Evolutionary conservation across 1,140 invertebrate species (phyloP), one percentile per base, ranked within the genome.

Genomic region (Bombyx mandarina): DNA sequence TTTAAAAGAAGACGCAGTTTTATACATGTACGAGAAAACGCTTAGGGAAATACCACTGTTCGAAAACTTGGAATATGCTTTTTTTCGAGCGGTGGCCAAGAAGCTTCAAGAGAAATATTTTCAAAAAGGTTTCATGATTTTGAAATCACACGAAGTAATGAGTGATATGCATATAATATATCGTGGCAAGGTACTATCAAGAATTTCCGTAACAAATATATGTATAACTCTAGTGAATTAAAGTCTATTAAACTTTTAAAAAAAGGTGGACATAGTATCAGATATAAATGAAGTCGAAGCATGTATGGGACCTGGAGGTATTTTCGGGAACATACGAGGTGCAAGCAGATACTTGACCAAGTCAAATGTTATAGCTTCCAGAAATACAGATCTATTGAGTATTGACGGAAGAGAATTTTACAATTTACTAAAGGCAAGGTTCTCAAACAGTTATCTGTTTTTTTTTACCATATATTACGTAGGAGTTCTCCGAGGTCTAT

Each of bases 21-120:
- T 88, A 43, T 82, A 78, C 58, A 82, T 89, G 80, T 89, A 88
- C 56, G 88, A 88, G 63, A 79, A 78, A 58, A 88, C 86, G 6
- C 64, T 89, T 50, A 61, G 77, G 49, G 85, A 88, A 63, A 86
- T 89, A 67, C 86, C 88, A 26, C 58, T 89, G 54, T 89, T 89
- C 58, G 86, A 88, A 63, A 73, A 80, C 44, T 79, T 88, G 0
- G 88, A 89, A 43, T 78, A 79, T 63, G 85, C 86, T 2, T 89
- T 89, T 73, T 87, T 89, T 55, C 75, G 88, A 66, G 79, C 86
- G 47, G 81, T 89, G 54, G 86, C 84, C 0, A 88, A 87, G 62
- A 81, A 82, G 64, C 62, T 89, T 1, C 74, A 70, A 43, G 86
- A 89, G 59, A 56, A 67, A 48, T 89, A 88, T 66, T 88, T 79